Percentiles rank a stretch among this genome's conserved stretches.
Conservation (phyloP, 1,140 invertebrate species). For the Pogonognathellus flavescens region DNA sequence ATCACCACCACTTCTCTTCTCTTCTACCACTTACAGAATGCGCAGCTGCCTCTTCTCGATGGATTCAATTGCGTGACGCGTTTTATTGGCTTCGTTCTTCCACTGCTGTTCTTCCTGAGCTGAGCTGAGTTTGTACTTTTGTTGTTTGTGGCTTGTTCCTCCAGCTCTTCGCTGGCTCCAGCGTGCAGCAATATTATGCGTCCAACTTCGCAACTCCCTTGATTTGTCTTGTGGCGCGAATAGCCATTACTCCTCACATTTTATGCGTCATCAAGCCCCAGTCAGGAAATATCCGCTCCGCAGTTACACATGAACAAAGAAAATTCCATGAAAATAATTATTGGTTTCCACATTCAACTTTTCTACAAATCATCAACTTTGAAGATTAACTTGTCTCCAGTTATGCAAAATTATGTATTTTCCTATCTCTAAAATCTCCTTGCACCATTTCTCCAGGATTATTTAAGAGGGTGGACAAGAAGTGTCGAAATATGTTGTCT, state of each 20-base stretch:
- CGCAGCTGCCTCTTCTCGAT: not conserved
- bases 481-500: too few species aligned
- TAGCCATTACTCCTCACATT: conserved; percentile 7
- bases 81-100: not conserved
- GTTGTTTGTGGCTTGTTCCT: not conserved
- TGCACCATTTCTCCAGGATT: too few species aligned
- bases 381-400: too few species aligned
- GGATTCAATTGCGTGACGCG: not conserved
- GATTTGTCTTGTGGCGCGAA: not conserved
- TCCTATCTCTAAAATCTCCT: too few species aligned
- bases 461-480: too few species aligned
- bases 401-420: too few species aligned
- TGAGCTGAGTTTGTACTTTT: not conserved
- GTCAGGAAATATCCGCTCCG: conserved; percentile 8
- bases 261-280: not conserved
- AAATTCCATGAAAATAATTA: not conserved
- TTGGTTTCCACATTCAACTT: too few species aligned
- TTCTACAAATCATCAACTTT: too few species aligned
- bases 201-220: not conserved
- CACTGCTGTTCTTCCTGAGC: not conserved
- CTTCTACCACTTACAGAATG: too few species aligned
- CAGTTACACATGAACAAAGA: not conserved
- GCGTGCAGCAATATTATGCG: not conserved
- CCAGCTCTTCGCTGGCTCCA: not conserved
- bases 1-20: too few species aligned